Percentiles rank a stretch among this genome's conserved stretches.
These are phyloP conservation scores for Muricea muricata DNA, from an alignment of 92 coral and sea anemone species.

Conservation along the genomic window DNA sequence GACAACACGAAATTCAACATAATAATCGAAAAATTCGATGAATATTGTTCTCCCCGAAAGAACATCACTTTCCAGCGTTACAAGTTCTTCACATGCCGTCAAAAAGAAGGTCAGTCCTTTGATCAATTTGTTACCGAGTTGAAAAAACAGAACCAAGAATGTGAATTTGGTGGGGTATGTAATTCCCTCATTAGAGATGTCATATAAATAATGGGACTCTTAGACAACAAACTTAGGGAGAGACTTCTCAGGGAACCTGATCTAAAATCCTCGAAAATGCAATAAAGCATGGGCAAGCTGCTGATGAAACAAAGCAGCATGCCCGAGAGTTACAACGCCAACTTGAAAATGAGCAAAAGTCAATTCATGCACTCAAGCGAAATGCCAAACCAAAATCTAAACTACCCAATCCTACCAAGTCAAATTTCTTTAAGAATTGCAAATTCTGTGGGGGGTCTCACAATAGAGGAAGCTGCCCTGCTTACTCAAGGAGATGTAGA, in stretches of 20 bases:
- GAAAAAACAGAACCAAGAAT: neutral
- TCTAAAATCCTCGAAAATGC: neutral
- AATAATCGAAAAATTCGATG: constrained; percentile 36
- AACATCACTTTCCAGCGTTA: constrained; percentile 55
- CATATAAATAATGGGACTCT: constrained; percentile 11
- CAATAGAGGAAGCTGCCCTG: constrained; percentile 5
- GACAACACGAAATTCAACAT: constrained; percentile 43
- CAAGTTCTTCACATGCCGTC: constrained; percentile 51
- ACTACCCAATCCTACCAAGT: neutral
- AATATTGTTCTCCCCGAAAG: constrained; percentile 64
- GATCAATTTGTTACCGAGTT: constrained; percentile 46
- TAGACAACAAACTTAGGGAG: constrained; percentile 3
- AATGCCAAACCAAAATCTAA: neutral
- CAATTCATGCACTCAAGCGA: constrained; percentile 7
- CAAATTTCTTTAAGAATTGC: neutral
- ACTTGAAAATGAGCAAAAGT: neutral
- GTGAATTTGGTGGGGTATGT: constrained; percentile 18
- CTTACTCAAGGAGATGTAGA: neutral
- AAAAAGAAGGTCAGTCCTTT: constrained; percentile 50
- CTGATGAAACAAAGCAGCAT: constrained; percentile 22
- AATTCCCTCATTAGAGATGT: constrained; percentile 16
- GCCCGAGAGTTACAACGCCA: no score
- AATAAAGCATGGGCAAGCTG: constrained; percentile 3
- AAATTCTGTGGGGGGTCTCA: constrained; percentile 1
- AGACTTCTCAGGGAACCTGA: neutral